Evolutionary conservation across 2,888 invertebrate species (phyloP).

Genomic region (Cheilosia urbana): DNA sequence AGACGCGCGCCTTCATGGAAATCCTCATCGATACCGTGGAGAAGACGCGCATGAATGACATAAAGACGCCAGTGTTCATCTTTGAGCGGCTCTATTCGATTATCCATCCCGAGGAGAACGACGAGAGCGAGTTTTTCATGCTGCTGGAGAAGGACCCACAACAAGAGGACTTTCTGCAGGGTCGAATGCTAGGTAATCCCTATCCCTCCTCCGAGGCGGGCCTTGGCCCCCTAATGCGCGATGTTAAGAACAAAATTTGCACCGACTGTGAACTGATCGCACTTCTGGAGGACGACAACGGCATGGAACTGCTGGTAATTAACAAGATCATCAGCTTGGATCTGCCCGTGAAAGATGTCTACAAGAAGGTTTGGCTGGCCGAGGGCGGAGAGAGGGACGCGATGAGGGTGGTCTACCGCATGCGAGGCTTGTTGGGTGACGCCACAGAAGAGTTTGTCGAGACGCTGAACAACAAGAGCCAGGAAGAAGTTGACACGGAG

Average conservation of each 20-base stretch:
- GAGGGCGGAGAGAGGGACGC: slow-evolving; percentile 96
- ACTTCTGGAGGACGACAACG: slow-evolving; percentile 98
- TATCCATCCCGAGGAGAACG: slow-evolving; percentile 98
- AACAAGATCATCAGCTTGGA: slow-evolving; percentile 99
- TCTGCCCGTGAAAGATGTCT: slow-evolving; percentile 96
- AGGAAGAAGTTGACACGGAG: slow-evolving; percentile 95
- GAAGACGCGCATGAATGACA: slow-evolving; percentile 95
- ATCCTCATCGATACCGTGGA: slow-evolving; percentile 98
- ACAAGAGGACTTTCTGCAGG: slow-evolving; percentile 98
- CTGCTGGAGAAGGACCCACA: slow-evolving; percentile 99
- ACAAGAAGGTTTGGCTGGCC: slow-evolving; percentile 92
- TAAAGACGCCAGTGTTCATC: slow-evolving; percentile 98
- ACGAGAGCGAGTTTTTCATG: slow-evolving; percentile 97
- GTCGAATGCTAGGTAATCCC: slow-evolving; percentile 98
- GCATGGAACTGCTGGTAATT: slow-evolving; percentile 98
- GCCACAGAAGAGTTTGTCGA: slow-evolving; percentile 99
- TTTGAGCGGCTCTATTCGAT: slow-evolving; percentile 98
- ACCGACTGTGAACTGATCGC: slow-evolving; percentile 99
- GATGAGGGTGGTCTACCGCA: slow-evolving; percentile 98
- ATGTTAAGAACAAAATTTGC: slow-evolving; percentile 99
- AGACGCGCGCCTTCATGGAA: slow-evolving; percentile 98
- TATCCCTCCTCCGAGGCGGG: slow-evolving; percentile 97
- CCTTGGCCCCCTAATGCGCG: slow-evolving; percentile 98
- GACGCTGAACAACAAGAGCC: slow-evolving; percentile 93
- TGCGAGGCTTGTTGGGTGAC: slow-evolving; percentile 98